Conservation (phyloP, 2,888 invertebrate species). For the Hydroisotoma schaefferi region DNA sequence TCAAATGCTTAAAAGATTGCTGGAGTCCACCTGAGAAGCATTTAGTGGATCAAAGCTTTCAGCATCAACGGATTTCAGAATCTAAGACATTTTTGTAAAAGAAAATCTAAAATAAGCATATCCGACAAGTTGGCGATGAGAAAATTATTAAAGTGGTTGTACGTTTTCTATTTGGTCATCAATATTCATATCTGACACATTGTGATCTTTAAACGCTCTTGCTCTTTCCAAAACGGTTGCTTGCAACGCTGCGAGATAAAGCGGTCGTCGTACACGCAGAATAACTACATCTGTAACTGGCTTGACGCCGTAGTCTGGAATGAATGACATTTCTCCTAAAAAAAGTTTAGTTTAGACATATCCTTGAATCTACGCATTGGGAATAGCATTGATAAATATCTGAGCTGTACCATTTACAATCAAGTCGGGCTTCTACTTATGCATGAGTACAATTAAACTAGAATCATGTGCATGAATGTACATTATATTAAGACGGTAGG, state of each 20-base stretch:
- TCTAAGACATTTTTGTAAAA: constrained; percentile 14
- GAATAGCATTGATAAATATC: too few species aligned
- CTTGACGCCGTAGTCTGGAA: constrained; percentile 87
- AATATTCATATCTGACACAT: constrained; percentile 53
- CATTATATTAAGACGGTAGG: background rate
- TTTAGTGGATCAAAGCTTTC: constrained; percentile 9
- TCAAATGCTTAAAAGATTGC: too few species aligned
- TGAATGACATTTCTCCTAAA: constrained; percentile 74
- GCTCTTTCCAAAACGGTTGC: constrained; percentile 77
- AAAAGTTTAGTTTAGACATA: too few species aligned
- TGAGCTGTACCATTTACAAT: background rate
- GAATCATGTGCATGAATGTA: background rate
- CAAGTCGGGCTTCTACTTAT: background rate
- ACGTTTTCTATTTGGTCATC: constrained; percentile 64
- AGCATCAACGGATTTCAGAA: constrained; percentile 23
- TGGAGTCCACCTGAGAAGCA: too few species aligned
- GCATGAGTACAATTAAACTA: background rate
- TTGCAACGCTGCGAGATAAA: constrained; percentile 85
- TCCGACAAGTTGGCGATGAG: background rate
- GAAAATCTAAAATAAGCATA: background rate
- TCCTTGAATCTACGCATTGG: too few species aligned
- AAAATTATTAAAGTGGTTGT: constrained; percentile 1
- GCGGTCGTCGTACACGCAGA: constrained; percentile 73
- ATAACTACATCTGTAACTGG: constrained; percentile 81
- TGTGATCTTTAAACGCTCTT: constrained; percentile 59